A percentile compares a stretch with the other conserved stretches of the same genome.
These are phyloP conservation scores for Nesometra sesokonis DNA, from an alignment of 35 echinoderm and acorn worm genomes.

Conservation along the genomic window DNA sequence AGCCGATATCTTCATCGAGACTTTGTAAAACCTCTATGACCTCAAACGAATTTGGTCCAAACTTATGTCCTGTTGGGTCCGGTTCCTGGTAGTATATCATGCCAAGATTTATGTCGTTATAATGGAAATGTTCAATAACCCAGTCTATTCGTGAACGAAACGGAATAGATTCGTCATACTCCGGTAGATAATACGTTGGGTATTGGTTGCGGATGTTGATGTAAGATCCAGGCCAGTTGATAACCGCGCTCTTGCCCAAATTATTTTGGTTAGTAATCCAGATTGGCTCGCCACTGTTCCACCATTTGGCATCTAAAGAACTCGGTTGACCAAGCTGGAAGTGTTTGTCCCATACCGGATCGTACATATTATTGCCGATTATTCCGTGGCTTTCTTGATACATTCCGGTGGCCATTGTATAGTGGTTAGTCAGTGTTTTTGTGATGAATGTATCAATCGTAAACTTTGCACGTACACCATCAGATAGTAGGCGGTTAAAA, in stretches of 20 bases:
- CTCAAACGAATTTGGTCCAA: constrained; percentile 40
- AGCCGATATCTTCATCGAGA: constrained; percentile 35
- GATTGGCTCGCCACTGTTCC: constrained; percentile 52
- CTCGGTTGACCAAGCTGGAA: not conserved
- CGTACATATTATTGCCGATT: constrained; percentile 75
- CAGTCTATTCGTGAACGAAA: constrained; percentile 41
- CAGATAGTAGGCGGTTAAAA: constrained; percentile 39
- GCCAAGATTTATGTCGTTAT: constrained; percentile 48
- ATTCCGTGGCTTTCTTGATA: constrained; percentile 89
- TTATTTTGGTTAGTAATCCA: constrained; percentile 66
- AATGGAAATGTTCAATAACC: constrained; percentile 30
- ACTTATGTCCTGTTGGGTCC: constrained; percentile 44
- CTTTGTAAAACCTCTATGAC: constrained; percentile 10
- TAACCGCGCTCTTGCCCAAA: constrained; percentile 37
- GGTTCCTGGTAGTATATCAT: constrained; percentile 47
- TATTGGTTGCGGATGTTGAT: constrained; percentile 20
- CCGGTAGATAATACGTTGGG: constrained; percentile 22
- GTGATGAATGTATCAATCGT: constrained; percentile 55
- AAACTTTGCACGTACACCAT: constrained; percentile 52
- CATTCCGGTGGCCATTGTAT: constrained; percentile 62
- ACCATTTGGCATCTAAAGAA: constrained; percentile 45
- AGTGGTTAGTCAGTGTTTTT: constrained; percentile 91
- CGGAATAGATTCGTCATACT: constrained; percentile 23
- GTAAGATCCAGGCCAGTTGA: constrained; percentile 40
- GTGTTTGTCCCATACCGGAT: constrained; percentile 38